Evolutionary conservation across 2,888 invertebrate genomes (phyloP).

Genomic region (Andrena dorsata): DNA sequence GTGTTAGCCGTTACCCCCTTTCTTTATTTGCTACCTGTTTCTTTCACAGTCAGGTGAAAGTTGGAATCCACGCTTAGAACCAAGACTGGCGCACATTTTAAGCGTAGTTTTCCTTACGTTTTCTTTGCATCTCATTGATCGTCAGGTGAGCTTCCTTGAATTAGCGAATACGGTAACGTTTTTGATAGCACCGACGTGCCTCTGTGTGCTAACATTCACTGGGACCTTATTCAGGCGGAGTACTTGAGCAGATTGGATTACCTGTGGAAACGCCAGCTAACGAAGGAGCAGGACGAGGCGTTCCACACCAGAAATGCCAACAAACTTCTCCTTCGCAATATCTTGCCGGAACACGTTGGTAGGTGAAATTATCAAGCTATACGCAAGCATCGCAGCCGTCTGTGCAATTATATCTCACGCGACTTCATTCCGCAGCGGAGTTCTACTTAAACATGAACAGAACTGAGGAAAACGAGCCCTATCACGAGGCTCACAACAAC

Average conservation of each 20-base stretch:
- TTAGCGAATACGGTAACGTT: neutral
- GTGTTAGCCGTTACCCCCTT: neutral
- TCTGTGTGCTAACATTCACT: slow-evolving; percentile 1
- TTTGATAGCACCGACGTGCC: neutral
- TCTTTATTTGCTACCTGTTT: slow-evolving; percentile 6
- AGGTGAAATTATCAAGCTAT: slow-evolving; percentile 43
- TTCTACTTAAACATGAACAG: slow-evolving; percentile 91
- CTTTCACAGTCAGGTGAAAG: slow-evolving; percentile 88
- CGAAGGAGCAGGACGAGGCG: slow-evolving; percentile 93
- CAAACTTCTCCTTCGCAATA: slow-evolving; percentile 95
- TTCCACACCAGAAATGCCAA: slow-evolving; percentile 95
- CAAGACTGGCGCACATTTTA: slow-evolving; percentile 90
- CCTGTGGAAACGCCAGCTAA: slow-evolving; percentile 91
- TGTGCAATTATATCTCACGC: neutral
- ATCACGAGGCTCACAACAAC: slow-evolving; percentile 94
- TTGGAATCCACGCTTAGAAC: slow-evolving; percentile 90
- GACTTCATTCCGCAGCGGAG: slow-evolving; percentile 87
- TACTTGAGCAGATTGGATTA: slow-evolving; percentile 95
- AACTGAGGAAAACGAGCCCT: slow-evolving; percentile 90
- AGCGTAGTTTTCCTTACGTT: slow-evolving; percentile 91
- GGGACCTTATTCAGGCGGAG: slow-evolving; percentile 87
- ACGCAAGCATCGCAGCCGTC: neutral
- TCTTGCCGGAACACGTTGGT: slow-evolving; percentile 97
- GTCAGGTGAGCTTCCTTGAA: slow-evolving; percentile 87
- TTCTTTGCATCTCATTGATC: slow-evolving; percentile 93